Percentiles rank a stretch among this genome's conserved stretches.
phyloP scores from a whole-genome alignment of 2,113 vertebrate species.

The Daubentonia madagascariensis region DNA sequence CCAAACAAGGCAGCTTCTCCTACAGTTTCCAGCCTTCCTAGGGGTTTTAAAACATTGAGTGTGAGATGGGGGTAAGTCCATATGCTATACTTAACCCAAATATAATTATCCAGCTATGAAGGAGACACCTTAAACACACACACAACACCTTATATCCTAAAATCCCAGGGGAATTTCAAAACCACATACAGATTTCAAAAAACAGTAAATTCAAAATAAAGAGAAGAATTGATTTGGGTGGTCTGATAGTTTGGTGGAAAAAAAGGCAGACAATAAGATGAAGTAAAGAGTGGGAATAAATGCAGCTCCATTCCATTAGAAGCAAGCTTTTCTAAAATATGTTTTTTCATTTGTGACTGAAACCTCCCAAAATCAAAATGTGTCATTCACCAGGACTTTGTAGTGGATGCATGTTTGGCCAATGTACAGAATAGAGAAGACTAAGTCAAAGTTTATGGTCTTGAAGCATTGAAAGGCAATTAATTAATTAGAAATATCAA shows the following conservation, averaged over 20 bases:
- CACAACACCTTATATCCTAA: neutral
- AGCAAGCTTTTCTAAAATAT: neutral
- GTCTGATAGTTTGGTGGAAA: neutral
- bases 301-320: neutral
- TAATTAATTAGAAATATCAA: neutral
- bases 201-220: neutral
- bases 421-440: neutral
- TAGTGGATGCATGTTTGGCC: neutral
- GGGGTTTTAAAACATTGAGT: neutral
- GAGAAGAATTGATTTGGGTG: neutral
- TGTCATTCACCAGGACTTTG: neutral
- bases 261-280: neutral
- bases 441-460: neutral
- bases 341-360: neutral
- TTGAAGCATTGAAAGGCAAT: neutral
- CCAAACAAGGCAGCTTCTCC: conserved; percentile 9
- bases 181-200: neutral
- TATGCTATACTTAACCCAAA: neutral
- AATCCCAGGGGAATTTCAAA: neutral
- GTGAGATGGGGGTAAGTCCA: neutral
- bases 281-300: neutral
- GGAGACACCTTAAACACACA: neutral
- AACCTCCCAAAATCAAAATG: neutral
- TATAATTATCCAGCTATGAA: neutral
- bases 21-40: neutral